A percentile compares a stretch with the other conserved stretches of the same genome.
phyloP scores from a whole-genome alignment of 2,113 vertebrate genomes.

The Peucedramus taeniatus region DNA sequence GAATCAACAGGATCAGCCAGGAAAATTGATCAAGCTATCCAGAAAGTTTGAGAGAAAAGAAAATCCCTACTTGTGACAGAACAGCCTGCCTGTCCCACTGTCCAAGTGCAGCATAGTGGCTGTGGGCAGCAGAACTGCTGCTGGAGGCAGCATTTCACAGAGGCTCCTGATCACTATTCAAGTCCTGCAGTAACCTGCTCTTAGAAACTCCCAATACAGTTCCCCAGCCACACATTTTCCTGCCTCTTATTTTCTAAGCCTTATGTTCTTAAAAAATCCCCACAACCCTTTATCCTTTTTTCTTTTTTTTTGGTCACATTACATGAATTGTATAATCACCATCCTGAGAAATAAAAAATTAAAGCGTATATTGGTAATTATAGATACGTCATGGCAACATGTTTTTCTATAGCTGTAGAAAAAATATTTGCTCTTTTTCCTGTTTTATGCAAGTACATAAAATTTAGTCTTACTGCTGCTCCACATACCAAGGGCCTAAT shows the following conservation, averaged over 20 bases:
- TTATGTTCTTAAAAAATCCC: not conserved
- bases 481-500: not conserved
- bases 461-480: not conserved
- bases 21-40: not conserved
- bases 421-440: not conserved
- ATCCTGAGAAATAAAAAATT: not conserved
- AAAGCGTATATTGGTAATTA: not conserved
- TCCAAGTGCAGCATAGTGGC: not conserved
- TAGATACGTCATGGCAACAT: not conserved
- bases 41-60: not conserved
- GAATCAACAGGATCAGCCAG: not conserved
- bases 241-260: not conserved
- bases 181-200: constrained; percentile 27
- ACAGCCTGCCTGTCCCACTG: not conserved
- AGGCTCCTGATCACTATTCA: constrained; percentile 10
- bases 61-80: not conserved
- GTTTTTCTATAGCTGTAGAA: not conserved
- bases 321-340: not conserved
- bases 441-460: not conserved
- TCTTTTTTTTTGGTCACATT: not conserved
- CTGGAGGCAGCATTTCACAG: not conserved
- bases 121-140: not conserved
- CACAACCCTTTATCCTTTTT: not conserved
- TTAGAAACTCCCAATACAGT: not conserved
- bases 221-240: constrained; percentile 32